Base-by-base conservation (phyloP, 2,797 vertebrate species). In the Sparus aurata region DNA sequence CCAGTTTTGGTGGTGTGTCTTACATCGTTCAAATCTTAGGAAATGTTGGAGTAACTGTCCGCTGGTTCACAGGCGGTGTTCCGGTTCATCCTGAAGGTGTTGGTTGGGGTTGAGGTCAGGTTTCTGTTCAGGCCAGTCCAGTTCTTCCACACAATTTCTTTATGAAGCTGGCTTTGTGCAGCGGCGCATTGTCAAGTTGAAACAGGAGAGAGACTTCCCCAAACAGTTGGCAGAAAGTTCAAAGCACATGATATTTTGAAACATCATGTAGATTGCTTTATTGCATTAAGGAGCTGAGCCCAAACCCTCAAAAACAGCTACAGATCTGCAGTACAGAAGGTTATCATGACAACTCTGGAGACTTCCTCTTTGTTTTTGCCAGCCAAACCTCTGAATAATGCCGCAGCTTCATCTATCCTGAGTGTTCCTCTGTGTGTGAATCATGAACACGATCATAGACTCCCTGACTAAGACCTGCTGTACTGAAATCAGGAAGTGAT, bases 171-270 rank as follows among this genome's bases (percentile, higher is more conserved):
- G 8, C 17, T 55, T 23, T 12, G 7, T 60, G 47, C 22, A 5
- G 0, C 5, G 55, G 5, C 4, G 2, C 25, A 16, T 22, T 16
- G 60, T 54, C 10, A 2, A 38, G 38, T 23, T 15, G 20, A 38
- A 69, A 59, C 64, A 11, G n/a, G 58, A 74, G 72, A 38, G 16
- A 22, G 25, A 38, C 11, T 45, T 16, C 23, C 65, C n/a, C 63
- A 50, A 55, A 50, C 55, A 18, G 64, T 30, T 75, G 18, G 22
- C 41, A 63, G 17, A 15, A 52, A 64, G 30, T 22, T 5, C 23
- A 22, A 66, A 52, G 17, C 38, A 54, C 25, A 16, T 22, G 16
- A 30, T 16, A 25, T 16, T 43, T 41, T 57, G 18, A 59, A 78
- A 55, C 25, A 4, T 49, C 53, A 34, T 54, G 5, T 54, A 50